Evolutionary conservation across 2,113 vertebrate genomes (phyloP).

Genomic region (Brachyhypopomus occidentalis): DNA sequence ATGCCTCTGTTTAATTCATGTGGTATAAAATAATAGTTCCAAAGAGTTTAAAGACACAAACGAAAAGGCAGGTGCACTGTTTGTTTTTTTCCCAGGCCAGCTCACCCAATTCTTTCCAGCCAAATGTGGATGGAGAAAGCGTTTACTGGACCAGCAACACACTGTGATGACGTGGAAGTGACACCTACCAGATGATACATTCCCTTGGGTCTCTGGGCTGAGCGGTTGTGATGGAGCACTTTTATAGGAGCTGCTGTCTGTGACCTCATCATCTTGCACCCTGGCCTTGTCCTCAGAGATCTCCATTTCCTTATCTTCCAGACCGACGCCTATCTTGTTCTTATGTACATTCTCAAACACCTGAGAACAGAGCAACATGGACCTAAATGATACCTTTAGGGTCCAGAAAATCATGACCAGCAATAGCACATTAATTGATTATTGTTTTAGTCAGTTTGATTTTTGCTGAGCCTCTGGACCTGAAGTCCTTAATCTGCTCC

Average conservation of each 20-base stretch:
- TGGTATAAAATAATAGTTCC: neutral
- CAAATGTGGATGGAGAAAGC: neutral
- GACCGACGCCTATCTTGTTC: neutral
- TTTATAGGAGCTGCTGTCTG: slow-evolving; percentile 44
- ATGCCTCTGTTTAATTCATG: neutral
- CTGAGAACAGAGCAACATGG: slow-evolving; percentile 17
- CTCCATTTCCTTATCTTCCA: neutral
- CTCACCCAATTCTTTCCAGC: neutral
- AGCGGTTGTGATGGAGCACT: slow-evolving; percentile 33
- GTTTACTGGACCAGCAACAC: neutral
- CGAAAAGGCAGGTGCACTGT: neutral
- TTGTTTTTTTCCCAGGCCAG: no score
- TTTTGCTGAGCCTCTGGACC: no score
- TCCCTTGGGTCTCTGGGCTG: slow-evolving; percentile 22
- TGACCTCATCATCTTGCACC: slow-evolving; percentile 14
- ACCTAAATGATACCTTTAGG: slow-evolving; percentile 1
- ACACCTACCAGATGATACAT: slow-evolving; percentile 8
- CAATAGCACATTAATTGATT: no score
- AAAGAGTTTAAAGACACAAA: neutral
- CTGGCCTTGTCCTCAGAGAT: neutral
- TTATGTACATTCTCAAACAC: slow-evolving; percentile 33
- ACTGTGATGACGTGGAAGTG: neutral
- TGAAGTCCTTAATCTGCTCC: no score
- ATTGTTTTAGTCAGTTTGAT: no score
- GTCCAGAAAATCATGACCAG: no score